Percentiles rank a stretch among this genome's conserved stretches.
phyloP scores from a whole-genome alignment of 2,888 invertebrate genomes.

The Melieria picta region DNA sequence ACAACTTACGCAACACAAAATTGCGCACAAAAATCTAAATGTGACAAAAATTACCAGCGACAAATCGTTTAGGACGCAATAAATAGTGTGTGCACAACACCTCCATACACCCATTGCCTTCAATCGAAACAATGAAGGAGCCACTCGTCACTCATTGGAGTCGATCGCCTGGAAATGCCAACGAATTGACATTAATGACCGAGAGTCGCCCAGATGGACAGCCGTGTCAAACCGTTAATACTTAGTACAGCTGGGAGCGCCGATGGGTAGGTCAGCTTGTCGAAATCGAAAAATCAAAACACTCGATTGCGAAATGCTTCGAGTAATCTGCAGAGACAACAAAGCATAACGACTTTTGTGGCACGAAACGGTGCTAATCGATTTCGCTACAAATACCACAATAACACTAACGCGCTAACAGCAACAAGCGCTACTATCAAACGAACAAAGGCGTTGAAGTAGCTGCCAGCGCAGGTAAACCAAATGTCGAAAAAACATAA shows the following conservation, averaged over 20 bases:
- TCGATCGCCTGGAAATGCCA: constrained; percentile 1
- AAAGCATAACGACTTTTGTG: background rate
- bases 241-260: background rate
- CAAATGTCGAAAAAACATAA: too few relatives aligned
- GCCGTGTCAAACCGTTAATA: background rate
- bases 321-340: background rate
- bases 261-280: background rate
- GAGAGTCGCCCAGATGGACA: background rate
- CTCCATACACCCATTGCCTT: too few relatives aligned
- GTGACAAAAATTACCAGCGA: too few relatives aligned
- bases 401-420: too few relatives aligned
- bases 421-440: background rate
- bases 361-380: constrained; percentile 10
- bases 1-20: too few relatives aligned
- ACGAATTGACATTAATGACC: constrained; percentile 5
- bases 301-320: background rate
- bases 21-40: too few relatives aligned
- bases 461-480: background rate
- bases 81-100: too few relatives aligned
- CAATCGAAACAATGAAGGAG: too few relatives aligned
- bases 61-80: too few relatives aligned
- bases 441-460: background rate
- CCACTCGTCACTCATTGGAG: background rate
- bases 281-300: constrained; percentile 17
- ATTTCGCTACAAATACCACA: background rate